These are phyloP conservation scores for Struthidea cinerea DNA, from an alignment of 2,113 vertebrate genomes.

Conservation along the genomic window DNA sequence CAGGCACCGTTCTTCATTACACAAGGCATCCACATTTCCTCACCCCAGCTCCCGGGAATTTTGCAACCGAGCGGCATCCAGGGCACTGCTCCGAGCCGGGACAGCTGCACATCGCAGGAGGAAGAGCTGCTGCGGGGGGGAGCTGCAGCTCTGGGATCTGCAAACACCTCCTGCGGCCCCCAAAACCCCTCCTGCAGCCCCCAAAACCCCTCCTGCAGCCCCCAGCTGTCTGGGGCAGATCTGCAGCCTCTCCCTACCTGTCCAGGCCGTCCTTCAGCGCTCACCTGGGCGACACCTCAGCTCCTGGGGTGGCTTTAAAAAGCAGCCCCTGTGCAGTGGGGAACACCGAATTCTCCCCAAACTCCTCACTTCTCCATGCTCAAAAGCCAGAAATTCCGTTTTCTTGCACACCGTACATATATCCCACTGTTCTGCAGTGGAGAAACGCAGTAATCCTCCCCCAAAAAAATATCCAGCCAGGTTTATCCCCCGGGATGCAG, in stretches of 20 bases:
- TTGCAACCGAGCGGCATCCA: not conserved
- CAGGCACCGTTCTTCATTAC: not conserved
- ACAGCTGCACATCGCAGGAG: not conserved
- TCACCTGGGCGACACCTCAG: not conserved
- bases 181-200: not conserved
- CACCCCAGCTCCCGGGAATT: not conserved
- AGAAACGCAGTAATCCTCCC: not conserved
- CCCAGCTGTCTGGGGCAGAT: not conserved
- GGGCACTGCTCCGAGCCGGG: not conserved
- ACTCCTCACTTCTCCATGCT: not conserved
- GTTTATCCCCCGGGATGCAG: not conserved
- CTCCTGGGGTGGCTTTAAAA: not conserved
- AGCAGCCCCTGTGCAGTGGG: fast-evolving
- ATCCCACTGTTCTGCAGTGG: fast-evolving
- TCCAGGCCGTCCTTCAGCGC: not conserved
- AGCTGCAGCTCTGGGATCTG: not conserved
- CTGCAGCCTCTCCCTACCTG: not conserved
- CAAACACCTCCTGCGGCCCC: not conserved
- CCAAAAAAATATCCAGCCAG: fast-evolving
- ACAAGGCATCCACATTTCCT: not conserved
- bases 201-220: not conserved
- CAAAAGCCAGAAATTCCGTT: not conserved
- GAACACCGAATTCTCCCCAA: not conserved
- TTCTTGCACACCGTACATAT: fast-evolving
- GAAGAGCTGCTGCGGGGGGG: not conserved